Evolutionary conservation across 2,888 invertebrate genomes (phyloP).

Genomic region (Drosophila mimetica): DNA sequence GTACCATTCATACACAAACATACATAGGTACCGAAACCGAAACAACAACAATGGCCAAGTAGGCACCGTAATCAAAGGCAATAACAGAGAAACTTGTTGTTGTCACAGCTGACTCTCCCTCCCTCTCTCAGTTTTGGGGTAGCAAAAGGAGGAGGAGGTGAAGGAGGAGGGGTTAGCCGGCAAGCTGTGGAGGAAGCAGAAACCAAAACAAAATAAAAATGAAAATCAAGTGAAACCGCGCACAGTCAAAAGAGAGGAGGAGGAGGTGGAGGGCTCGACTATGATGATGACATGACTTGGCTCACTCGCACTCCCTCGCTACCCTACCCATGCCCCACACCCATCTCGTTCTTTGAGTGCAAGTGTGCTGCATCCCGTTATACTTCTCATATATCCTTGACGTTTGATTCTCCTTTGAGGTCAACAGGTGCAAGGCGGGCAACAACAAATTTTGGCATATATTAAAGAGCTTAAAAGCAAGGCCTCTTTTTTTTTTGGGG

Average conservation of each 20-base stretch:
- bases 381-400: constrained; percentile 28
- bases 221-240: constrained; percentile 50
- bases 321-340: background rate
- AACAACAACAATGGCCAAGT: constrained; percentile 37
- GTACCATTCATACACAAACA: constrained; percentile 20
- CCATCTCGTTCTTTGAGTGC: constrained; percentile 11
- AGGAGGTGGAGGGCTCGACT: constrained; percentile 43
- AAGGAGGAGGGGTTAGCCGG: constrained; percentile 35
- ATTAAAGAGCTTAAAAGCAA: constrained; percentile 17
- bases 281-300: constrained; percentile 50
- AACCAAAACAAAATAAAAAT: constrained; percentile 62
- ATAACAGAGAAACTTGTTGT: constrained; percentile 53
- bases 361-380: constrained; percentile 27
- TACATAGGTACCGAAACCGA: constrained; percentile 16
- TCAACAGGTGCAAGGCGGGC: constrained; percentile 29
- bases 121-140: constrained; percentile 30
- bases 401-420: constrained; percentile 31
- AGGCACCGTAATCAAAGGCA: constrained; percentile 54
- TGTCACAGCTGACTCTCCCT: constrained; percentile 52
- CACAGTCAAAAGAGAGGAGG: constrained; percentile 39
- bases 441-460: constrained; percentile 12
- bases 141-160: constrained; percentile 4
- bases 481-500: constrained; percentile 11
- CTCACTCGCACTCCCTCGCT: constrained; percentile 14
- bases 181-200: constrained; percentile 49